A percentile compares a stretch with the other conserved stretches of the same genome.
Evolutionary conservation across 2,113 vertebrate genomes (phyloP).

Genomic region (Acinonyx jubatus): DNA sequence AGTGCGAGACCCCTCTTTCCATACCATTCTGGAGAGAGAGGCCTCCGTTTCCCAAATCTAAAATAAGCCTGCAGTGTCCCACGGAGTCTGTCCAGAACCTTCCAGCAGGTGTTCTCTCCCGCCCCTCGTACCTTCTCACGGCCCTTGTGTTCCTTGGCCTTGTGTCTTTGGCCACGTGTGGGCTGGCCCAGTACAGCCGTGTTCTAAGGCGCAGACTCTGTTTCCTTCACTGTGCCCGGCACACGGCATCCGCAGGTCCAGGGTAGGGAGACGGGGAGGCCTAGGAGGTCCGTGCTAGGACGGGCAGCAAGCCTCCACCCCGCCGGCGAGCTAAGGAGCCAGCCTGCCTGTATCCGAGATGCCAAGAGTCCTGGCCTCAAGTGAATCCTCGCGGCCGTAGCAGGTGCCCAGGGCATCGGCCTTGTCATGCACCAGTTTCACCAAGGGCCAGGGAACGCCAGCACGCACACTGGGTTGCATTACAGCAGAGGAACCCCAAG

Average conservation of each 20-base stretch:
- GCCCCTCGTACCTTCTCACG: rapidly evolving
- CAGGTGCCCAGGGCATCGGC: neutral
- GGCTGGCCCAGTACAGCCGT: neutral
- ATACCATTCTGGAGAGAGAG: rapidly evolving
- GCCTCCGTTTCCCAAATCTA: neutral
- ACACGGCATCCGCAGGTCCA: neutral
- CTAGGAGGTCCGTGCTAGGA: neutral
- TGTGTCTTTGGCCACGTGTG: neutral
- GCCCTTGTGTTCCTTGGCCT: too few relatives aligned
- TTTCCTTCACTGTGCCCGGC: neutral
- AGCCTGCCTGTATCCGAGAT: neutral
- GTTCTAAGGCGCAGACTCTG: neutral
- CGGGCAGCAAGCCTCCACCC: rapidly evolving
- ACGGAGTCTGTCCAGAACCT: neutral
- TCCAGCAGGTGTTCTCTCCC: neutral
- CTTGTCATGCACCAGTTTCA: rapidly evolving
- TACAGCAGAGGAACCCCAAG: rapidly evolving
- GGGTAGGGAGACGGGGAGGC: rapidly evolving
- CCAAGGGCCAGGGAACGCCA: neutral
- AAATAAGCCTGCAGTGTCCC: rapidly evolving
- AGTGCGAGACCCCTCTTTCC: neutral
- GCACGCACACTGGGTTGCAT: rapidly evolving
- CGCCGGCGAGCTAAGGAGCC: neutral
- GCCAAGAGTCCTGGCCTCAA: neutral
- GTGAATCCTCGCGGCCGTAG: neutral